Evolutionary conservation across 2,797 vertebrate genomes (phyloP).

Genomic region (Decapterus maruadsi): DNA sequence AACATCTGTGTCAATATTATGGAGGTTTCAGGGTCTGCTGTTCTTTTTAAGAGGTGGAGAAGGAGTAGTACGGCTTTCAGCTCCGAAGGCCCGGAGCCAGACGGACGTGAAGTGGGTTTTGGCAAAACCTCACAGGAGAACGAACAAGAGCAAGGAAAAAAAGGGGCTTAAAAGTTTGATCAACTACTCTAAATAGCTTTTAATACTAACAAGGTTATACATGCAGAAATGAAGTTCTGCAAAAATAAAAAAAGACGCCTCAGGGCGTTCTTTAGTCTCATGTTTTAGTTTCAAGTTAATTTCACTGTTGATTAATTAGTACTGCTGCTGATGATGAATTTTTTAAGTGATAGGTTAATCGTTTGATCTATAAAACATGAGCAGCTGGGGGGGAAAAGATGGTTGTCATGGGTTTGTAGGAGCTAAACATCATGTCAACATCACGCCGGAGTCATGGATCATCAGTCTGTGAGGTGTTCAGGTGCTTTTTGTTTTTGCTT

Average conservation of each 20-base stretch:
- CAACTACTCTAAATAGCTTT: conserved; percentile 38
- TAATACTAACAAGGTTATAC: conserved; percentile 3
- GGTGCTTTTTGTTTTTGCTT: too few relatives aligned
- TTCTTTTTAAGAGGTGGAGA: conserved; percentile 77
- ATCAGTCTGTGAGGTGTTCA: too few relatives aligned
- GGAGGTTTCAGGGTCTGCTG: conserved; percentile 73
- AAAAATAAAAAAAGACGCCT: background rate
- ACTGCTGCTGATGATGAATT: too few relatives aligned
- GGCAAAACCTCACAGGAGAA: conserved; percentile 46
- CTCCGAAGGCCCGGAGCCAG: conserved; percentile 54
- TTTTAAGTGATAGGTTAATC: background rate
- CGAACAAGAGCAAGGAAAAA: conserved; percentile 34
- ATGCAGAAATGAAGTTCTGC: background rate
- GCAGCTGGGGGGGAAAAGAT: background rate
- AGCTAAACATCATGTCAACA: too few relatives aligned
- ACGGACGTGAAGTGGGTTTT: conserved; percentile 46
- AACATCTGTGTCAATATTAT: conserved; percentile 90
- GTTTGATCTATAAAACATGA: background rate
- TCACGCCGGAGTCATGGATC: too few relatives aligned
- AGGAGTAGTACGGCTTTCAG: conserved; percentile 62
- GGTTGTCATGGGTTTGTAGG: background rate
- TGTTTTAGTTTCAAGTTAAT: background rate
- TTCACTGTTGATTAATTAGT: background rate
- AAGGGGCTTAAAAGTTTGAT: conserved; percentile 22
- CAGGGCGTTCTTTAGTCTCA: background rate